Evolutionary conservation across 2,888 invertebrate genomes (phyloP), one percentile per base, ranked within the genome.

Genomic region (Agrotis clavis): DNA sequence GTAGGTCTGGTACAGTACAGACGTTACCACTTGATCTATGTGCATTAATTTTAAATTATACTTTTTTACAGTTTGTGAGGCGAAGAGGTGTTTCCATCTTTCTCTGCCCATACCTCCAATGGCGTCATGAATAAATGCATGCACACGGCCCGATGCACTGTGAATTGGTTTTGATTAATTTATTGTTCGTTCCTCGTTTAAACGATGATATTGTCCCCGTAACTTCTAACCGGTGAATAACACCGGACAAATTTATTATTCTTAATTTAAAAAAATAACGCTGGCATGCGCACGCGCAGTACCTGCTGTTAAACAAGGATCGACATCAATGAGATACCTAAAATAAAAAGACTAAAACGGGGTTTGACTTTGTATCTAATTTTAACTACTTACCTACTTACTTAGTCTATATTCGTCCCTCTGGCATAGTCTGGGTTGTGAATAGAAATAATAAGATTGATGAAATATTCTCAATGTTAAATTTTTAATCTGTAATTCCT

Each of bases 111-210:
- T 62, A 69, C 64, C 50, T 62, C 21, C 67, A 65, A 78, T 68
- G 59, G 57, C 59, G 54, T 65, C 64, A 74, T 73, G 61, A 79
- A 73, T 79, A 63, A 79, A 68, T 82, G 50, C 57, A 69, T 70
- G 62, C 73, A 71, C 65, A 74, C 74, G 73, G 64, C 53, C 61
- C 70, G 57, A 57, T 67, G 66, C 67, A 68, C 66, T 18, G 51
- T 50, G 66, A 83, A 81, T 83, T 81, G 81, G 67, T 79, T 71
- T 79, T 74, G 75, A 81, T 83, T 79, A 81, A 81, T 81, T 79
- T 81, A 83, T 83, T 60, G 81, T 71, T 67, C n/a, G 59, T 70
- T n/a, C n/a, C 61, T 60, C 67, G 57, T 78, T 69, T 72, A 69
- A 35, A 67, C 48, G 21, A 19, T 57, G 48, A 47, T 63, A 63